Evolutionary conservation across 64 coral and sea anemone species (phyloP), one percentile per base, ranked within the genome.

Genomic region (Montipora efflorescens): DNA sequence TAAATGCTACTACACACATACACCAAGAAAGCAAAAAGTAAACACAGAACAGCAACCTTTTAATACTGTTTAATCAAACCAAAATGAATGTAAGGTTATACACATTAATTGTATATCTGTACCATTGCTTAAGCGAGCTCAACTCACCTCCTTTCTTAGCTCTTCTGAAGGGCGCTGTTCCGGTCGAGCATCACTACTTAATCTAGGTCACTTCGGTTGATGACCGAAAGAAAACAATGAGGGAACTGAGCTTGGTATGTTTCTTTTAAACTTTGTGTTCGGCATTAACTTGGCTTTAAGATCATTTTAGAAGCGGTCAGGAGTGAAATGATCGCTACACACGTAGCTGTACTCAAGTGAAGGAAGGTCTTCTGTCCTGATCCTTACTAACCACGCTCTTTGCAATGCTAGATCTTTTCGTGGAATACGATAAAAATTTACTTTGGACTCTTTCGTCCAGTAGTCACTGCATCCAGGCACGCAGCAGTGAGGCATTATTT

Each of bases 321-420:
- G 61, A 7, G 79, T 46, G 79, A 91, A 91, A 49, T 92, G 90
- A 8, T 91, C 68, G 51, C 90, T 91, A 75, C 79, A 91, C 3
- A 83, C 67, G 25, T 83, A 91, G 20, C 90, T 55, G 66, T 92
- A 74, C 25, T 92, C 25, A 7, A 76, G 53, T 9, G 70, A 12
- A 57, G 90, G 68, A 15, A 84, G 21, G 71, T 92, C 67, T 4
- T 75, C 23, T n/a, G 69, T 28, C n/a, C 79, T 44, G 68, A 84
- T 75, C 43, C 90, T 53, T 44, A 47, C 68, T 82, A 92, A 14
- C 90, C 80, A 84, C 45, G 25, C 47, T 91, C 81, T 91, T 14
- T 15, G 46, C 0, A 81, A 51, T 67, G 1, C 64, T 23, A 11
- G 28, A 3, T 55, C 15, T 16, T 91, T 78, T 22, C 21, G 19